A percentile compares a stretch with the other conserved stretches of the same genome.
Conservation (phyloP, 1,140 invertebrate species). For the Halyomorpha halys region DNA sequence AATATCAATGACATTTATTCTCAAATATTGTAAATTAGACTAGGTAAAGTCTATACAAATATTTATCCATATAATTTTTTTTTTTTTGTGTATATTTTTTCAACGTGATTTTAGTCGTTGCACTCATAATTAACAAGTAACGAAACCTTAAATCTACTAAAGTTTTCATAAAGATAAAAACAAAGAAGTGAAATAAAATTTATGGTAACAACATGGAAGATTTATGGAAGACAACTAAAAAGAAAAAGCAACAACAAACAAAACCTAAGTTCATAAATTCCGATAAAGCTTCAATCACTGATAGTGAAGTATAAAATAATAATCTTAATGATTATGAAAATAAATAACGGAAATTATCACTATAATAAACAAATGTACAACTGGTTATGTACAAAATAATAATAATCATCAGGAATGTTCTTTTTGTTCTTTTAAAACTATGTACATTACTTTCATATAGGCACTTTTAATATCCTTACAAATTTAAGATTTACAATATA, state of each 20-base stretch:
- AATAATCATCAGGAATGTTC: constrained; percentile 6
- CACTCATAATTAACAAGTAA: too few species aligned
- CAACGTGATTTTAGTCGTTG: too few species aligned
- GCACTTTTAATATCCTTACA: not conserved
- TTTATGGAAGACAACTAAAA: not conserved
- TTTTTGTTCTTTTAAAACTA: constrained; percentile 3
- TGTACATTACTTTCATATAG: constrained; percentile 7
- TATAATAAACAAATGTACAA: not conserved
- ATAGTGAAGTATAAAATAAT: not conserved
- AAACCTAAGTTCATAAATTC: not conserved
- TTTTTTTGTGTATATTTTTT: too few species aligned
- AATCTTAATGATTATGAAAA: not conserved
- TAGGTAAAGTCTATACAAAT: too few species aligned
- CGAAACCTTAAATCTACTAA: too few species aligned
- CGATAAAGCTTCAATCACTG: constrained; percentile 2
- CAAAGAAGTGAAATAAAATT: not conserved
- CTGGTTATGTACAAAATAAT: constrained; percentile 1
- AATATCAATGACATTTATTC: too few species aligned
- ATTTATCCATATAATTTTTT: too few species aligned
- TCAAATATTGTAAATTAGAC: too few species aligned
- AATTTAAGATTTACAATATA: constrained; percentile 11
- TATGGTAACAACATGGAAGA: constrained; percentile 6
- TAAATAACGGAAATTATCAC: not conserved
- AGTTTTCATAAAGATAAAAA: too few species aligned
- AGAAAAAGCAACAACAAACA: constrained; percentile 1